These are phyloP conservation scores for Zingel zingel DNA, from an alignment of 2,113 vertebrate species.

Conservation along the genomic window DNA sequence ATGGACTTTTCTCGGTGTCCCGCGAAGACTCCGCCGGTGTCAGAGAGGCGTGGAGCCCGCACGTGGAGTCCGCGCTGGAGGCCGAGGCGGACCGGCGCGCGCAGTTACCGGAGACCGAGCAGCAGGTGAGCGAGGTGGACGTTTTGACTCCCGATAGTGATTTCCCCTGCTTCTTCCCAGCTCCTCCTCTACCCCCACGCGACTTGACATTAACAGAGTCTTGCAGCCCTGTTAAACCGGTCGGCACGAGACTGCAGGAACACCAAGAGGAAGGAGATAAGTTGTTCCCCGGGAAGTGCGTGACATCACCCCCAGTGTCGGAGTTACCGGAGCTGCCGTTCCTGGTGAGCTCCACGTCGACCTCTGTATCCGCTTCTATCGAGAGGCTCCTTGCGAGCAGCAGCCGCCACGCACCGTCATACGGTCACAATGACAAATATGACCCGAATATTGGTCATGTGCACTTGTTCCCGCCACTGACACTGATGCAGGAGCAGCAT, in stretches of 20 bases:
- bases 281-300: constrained; percentile 84
- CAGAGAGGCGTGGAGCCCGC: constrained; percentile 70
- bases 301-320: constrained; percentile 85
- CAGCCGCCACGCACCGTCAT: constrained; percentile 53
- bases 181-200: constrained; percentile 36
- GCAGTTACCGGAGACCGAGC: constrained; percentile 73
- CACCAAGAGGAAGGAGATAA: constrained; percentile 29
- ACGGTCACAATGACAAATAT: constrained; percentile 42
- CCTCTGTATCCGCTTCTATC: constrained; percentile 74
- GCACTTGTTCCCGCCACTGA: constrained; percentile 70
- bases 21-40: constrained; percentile 47
- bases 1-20: constrained; percentile 35
- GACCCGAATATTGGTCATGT: constrained; percentile 44
- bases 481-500: constrained; percentile 64
- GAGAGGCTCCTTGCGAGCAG: constrained; percentile 78
- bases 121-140: constrained; percentile 62
- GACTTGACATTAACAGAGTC: constrained; percentile 55
- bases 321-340: constrained; percentile 86
- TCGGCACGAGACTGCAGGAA: constrained; percentile 79
- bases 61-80: constrained; percentile 75
- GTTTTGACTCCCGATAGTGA: constrained; percentile 50
- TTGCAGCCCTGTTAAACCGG: constrained; percentile 88
- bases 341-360: constrained; percentile 79
- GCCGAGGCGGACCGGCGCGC: constrained; percentile 72
- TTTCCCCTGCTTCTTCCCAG: constrained; percentile 62